Conservation (phyloP, 2,797 vertebrate species). For the Florisuga fusca region DNA sequence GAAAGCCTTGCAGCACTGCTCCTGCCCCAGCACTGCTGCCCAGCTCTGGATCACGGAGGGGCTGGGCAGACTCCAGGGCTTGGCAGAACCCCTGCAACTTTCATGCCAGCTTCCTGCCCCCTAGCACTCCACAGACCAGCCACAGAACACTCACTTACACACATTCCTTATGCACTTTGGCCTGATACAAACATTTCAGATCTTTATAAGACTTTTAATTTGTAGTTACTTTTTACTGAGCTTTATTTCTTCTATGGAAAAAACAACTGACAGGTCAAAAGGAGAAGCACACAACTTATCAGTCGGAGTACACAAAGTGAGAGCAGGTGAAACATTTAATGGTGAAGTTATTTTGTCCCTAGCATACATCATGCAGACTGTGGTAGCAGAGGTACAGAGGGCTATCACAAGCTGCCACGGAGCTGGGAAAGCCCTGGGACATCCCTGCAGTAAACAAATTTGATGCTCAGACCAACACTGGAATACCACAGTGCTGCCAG, state of each 20-base stretch:
- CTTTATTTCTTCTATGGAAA: not conserved
- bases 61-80: not conserved
- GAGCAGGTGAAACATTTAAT: not conserved
- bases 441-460: not conserved
- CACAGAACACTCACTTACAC: not conserved
- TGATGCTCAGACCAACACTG: not conserved
- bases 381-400: not conserved
- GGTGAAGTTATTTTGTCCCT: not conserved
- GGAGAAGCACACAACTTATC: not conserved
- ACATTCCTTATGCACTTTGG: not conserved
- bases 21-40: not conserved
- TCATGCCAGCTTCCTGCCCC: not conserved
- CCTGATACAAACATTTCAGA: not conserved
- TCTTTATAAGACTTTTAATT: not conserved
- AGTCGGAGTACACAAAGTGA: not conserved
- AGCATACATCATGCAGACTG: too few species aligned
- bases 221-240: not conserved
- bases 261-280: not conserved
- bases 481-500: not conserved
- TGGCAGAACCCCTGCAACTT: not conserved
- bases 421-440: not conserved
- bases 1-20: not conserved
- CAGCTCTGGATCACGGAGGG: not conserved
- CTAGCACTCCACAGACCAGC: not conserved
- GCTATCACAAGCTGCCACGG: not conserved